Percentiles rank a stretch among this genome's conserved stretches.
phyloP scores from a whole-genome alignment of 2,888 invertebrate genomes.

The Xestia c-nigrum region DNA sequence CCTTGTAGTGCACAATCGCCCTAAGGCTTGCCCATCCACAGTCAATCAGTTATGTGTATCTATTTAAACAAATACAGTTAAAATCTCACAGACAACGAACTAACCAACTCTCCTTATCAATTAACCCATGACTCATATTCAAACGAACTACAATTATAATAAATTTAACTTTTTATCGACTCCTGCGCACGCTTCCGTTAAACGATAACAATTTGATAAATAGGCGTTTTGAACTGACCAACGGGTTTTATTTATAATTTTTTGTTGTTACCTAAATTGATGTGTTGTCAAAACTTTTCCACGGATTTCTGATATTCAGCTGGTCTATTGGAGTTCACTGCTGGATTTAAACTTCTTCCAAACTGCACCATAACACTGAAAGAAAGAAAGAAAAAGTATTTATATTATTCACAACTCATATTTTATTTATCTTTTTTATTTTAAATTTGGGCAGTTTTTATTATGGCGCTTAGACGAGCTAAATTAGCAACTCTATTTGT shows the following conservation, averaged over 20 bases:
- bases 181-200: slow-evolving; percentile 56
- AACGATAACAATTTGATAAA: slow-evolving; percentile 49
- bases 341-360: not conserved
- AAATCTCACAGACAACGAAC: slow-evolving; percentile 16
- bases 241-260: slow-evolving; percentile 14
- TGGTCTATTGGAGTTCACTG: not conserved
- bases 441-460: too few species aligned
- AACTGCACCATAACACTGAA: not conserved
- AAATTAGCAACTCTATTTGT: too few species aligned
- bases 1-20: too few species aligned
- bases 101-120: slow-evolving; percentile 44
- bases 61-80: slow-evolving; percentile 2
- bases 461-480: too few species aligned
- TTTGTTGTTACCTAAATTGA: not conserved
- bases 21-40: too few species aligned
- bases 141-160: slow-evolving; percentile 41
- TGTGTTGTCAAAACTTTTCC: not conserved
- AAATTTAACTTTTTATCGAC: slow-evolving; percentile 55
- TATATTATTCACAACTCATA: too few species aligned
- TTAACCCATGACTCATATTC: slow-evolving; percentile 41
- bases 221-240: slow-evolving; percentile 15
- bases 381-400: too few species aligned
- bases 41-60: not conserved
- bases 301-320: not conserved
- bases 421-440: too few species aligned